phyloP scores from a whole-genome alignment of 2,888 invertebrate species.

The Drosophila borborema region DNA sequence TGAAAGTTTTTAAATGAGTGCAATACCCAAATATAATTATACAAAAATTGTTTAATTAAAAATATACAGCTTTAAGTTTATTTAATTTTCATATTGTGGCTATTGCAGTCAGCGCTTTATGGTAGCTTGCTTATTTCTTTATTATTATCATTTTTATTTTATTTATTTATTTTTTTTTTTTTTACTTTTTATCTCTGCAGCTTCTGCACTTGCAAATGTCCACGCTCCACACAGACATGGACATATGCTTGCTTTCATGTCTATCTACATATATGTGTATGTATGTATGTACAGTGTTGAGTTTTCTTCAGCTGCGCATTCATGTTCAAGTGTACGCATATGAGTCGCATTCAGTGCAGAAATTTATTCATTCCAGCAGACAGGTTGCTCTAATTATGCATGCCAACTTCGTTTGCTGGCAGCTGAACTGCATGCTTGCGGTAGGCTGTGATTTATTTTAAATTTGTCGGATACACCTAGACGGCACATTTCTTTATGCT shows the following conservation, averaged over 20 bases:
- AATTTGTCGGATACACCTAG: slow-evolving; percentile 29
- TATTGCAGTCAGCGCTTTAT: slow-evolving; percentile 13
- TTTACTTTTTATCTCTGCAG: slow-evolving; percentile 24
- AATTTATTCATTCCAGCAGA: slow-evolving; percentile 75
- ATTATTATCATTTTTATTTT: background rate
- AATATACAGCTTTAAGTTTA: slow-evolving; percentile 23
- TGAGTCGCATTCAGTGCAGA: slow-evolving; percentile 53
- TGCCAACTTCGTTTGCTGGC: slow-evolving; percentile 16
- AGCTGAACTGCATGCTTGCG: slow-evolving; percentile 12
- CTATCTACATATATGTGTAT: background rate
- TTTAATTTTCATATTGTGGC: slow-evolving; percentile 20
- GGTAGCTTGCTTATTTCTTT: slow-evolving; percentile 10
- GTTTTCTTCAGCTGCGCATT: slow-evolving; percentile 40
- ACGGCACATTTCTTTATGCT: slow-evolving; percentile 7
- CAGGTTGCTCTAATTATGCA: slow-evolving; percentile 74
- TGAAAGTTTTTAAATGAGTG: too few species aligned
- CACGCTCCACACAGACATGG: background rate
- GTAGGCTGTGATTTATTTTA: slow-evolving; percentile 35
- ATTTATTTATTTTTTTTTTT: slow-evolving; percentile 4
- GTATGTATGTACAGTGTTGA: background rate
- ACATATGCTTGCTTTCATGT: background rate
- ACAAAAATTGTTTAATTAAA: background rate
- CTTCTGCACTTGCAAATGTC: background rate
- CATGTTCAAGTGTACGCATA: slow-evolving; percentile 62
- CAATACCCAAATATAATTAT: background rate